These are phyloP conservation scores for Lycocorax pyrrhopterus DNA, from an alignment of 2,113 vertebrate genomes.

Conservation along the genomic window DNA sequence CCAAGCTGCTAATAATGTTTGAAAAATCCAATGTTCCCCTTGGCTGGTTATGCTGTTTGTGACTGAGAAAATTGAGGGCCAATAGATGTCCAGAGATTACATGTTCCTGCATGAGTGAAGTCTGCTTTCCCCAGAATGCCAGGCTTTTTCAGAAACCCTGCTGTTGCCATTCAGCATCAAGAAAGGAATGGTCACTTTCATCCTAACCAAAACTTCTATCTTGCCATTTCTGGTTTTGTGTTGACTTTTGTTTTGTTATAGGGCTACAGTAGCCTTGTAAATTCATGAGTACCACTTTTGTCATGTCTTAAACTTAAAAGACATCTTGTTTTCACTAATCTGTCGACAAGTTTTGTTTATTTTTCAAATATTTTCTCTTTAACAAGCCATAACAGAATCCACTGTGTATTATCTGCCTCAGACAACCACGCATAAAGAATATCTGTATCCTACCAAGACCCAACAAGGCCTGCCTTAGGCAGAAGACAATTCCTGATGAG, in stretches of 20 bases:
- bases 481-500: neutral
- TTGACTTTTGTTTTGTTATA: neutral
- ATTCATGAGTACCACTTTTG: neutral
- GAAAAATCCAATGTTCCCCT: neutral
- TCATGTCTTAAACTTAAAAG: neutral
- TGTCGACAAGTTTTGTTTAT: neutral
- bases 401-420: neutral
- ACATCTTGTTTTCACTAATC: constrained; percentile 21
- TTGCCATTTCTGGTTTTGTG: neutral
- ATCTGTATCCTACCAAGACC: neutral
- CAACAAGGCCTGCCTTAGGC: neutral
- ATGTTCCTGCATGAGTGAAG: neutral
- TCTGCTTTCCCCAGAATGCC: neutral
- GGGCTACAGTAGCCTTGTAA: neutral
- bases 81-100: neutral
- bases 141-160: neutral
- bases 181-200: neutral
- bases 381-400: constrained; percentile 33
- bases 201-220: neutral
- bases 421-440: neutral
- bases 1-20: neutral
- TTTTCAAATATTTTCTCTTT: constrained; percentile 43
- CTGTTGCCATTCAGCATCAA: neutral
- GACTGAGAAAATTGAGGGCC: neutral
- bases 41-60: neutral